Evolutionary conservation across 2,888 invertebrate genomes (phyloP), one percentile per base, ranked within the genome.

Genomic region (Drosophila ustulata): DNA sequence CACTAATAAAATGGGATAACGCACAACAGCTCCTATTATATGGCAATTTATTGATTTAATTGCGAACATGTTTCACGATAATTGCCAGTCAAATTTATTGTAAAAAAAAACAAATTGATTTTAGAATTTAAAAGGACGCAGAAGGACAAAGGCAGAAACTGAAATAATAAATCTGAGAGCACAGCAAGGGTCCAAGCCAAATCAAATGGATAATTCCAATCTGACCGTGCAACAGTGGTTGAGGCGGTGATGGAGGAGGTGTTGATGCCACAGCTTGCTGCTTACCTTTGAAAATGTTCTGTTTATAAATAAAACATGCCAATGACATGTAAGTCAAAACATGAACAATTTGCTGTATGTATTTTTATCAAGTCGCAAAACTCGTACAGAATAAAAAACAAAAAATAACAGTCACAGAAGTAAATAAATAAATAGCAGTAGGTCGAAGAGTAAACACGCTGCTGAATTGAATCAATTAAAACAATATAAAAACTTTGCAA

Each of bases 271-370:
- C 30, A 26, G 18, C 6, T 45, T 45, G 28, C 11, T 47, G 59
- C n/a, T 8, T 25, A 11, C 25, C 77, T 59, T 18, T 28, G 43
- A 32, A 67, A 65, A 59, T 70, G 46, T 41, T 55, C 47, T 59
- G 66, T 63, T 82, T 71, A 85, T 88, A 88, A 88, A 88, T 88
- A 88, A 82, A 79, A 85, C 74, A 82, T 82, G 63, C 13, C 63
- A 58, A 63, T 51, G 72, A 58, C 70, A 77, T 78, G 71, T 61
- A 67, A 75, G 65, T 53, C 45, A 67, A 62, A 74, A 61, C 75
- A 84, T 66, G 63, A 71, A 68, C 56, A 61, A 70, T 41, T 45
- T 62, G 18, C 13, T 13, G 18, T 55, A 55, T 47, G 47, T 64
- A n/a, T 50, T 57, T 61, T 34, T 46, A 49, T 52, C 8, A 58